Base-by-base conservation (phyloP, 1,140 invertebrate species). In the Sogatella furcifera region DNA sequence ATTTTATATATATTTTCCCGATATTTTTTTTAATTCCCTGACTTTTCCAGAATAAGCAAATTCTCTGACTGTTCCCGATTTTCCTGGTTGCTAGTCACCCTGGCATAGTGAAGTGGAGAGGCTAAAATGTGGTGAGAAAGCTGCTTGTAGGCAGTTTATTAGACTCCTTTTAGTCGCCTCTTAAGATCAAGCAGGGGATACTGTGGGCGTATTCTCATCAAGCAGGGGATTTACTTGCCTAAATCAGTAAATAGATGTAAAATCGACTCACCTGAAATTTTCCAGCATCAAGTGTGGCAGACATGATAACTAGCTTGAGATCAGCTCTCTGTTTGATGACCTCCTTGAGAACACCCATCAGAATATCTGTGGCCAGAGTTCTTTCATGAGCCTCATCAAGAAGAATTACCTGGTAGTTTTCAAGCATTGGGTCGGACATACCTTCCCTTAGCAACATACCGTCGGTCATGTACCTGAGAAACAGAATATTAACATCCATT, bases 371-470 rank as follows among this genome's bases (percentile, higher is more conserved):
- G 0, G 97, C 95, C 22, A 99, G 76, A 0, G 97, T 99, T 67
- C 95, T 83, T 80, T 99, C 97, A 73, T 99, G 97, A 72, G 97
- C 97, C 74, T 99, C 97, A 71, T 99, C 97, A 24, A 99, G 83
- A 38, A 99, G 75, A 59, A 99, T 92, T 1, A 93, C 90, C 72
- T 95, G 90, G 76, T 99, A 99, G 54, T 88, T 85, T 69, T 98
- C 95, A 15, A 99, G 74, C 83, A 98, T 90, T 0, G 97, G 97
- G 77, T 98, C 96, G 5, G 94, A 97, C 97, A 99, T 99, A 0
- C 93, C 97, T 79, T 99, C 97, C 59, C 97, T 79, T 21, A 99
- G 77, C 70, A 99, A 83, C 97, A 99, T 99, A 94, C 97, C 97
- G 72, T 99, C 97, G 11, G 97, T 99, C 90, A 98, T 96, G 72